phyloP scores from a whole-genome alignment of 2,797 vertebrate genomes.

The Mycteria americana region DNA sequence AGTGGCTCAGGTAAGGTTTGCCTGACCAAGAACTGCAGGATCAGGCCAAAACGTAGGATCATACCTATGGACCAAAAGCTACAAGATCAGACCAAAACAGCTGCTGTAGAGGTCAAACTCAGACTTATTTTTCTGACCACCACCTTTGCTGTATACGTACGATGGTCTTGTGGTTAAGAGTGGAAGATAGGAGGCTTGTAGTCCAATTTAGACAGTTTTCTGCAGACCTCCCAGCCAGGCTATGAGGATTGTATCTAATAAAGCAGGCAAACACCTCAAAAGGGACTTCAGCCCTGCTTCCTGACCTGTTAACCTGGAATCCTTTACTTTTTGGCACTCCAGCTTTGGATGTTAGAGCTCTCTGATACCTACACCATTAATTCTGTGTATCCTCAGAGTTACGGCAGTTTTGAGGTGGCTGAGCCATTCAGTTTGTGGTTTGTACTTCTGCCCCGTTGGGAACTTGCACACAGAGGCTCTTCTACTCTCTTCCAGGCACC shows the following conservation, averaged over 20 bases:
- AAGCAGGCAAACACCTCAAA: neutral
- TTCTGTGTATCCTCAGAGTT: neutral
- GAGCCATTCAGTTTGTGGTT: neutral
- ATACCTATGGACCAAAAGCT: neutral
- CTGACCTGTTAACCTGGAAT: neutral
- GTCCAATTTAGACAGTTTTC: neutral
- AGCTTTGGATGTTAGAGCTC: neutral
- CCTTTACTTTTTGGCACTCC: neutral
- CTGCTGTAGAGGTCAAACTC: neutral
- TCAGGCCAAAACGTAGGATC: neutral
- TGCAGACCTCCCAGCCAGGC: neutral
- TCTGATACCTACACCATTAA: neutral
- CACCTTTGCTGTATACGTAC: rapidly evolving
- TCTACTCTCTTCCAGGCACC: neutral
- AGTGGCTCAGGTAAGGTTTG: neutral
- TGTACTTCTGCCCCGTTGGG: rapidly evolving
- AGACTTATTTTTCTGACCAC: neutral
- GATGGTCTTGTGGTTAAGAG: neutral
- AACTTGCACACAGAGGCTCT: neutral
- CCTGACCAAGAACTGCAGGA: neutral
- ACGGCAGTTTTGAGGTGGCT: neutral
- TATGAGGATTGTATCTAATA: neutral
- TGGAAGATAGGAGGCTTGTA: neutral
- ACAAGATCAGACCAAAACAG: neutral
- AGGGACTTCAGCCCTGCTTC: neutral